Conservation (phyloP, 1,140 invertebrate species). For the Daktulosphaira vitifoliae region DNA sequence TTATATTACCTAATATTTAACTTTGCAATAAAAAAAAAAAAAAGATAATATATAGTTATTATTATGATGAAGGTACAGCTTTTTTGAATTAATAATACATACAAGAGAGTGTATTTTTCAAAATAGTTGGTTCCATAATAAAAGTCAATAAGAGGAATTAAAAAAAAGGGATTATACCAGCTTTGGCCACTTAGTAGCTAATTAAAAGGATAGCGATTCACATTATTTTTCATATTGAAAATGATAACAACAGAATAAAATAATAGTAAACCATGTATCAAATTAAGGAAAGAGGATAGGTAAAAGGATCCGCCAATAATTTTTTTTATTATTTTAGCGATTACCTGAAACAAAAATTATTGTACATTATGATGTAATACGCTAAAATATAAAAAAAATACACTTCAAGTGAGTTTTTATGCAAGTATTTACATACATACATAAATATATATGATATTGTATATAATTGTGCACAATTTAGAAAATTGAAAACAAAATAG, state of each 20-base stretch:
- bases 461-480: conserved; percentile 30
- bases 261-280: conserved; percentile 6
- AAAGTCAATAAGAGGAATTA: conserved; percentile 30
- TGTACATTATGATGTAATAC: conserved; percentile 32
- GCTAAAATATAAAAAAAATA: conserved; percentile 29
- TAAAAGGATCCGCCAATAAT: conserved; percentile 5
- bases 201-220: conserved; percentile 12
- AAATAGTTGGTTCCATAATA: conserved; percentile 25
- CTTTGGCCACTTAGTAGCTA: conserved; percentile 10
- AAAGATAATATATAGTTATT: neutral
- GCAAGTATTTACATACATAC: no score
- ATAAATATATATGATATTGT: no score
- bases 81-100: conserved; percentile 27
- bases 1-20: conserved; percentile 25
- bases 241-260: conserved; percentile 17
- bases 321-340: conserved; percentile 27
- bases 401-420: conserved; percentile 4
- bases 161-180: conserved; percentile 4
- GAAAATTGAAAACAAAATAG: conserved; percentile 31
- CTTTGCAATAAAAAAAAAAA: conserved; percentile 23
- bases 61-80: conserved; percentile 10
- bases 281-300: conserved; percentile 3
- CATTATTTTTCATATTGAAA: neutral
- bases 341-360: conserved; percentile 33
- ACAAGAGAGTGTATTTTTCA: conserved; percentile 24